Conservation (phyloP, 1,140 invertebrate genomes). For the Rhagoletis pomonella region DNA sequence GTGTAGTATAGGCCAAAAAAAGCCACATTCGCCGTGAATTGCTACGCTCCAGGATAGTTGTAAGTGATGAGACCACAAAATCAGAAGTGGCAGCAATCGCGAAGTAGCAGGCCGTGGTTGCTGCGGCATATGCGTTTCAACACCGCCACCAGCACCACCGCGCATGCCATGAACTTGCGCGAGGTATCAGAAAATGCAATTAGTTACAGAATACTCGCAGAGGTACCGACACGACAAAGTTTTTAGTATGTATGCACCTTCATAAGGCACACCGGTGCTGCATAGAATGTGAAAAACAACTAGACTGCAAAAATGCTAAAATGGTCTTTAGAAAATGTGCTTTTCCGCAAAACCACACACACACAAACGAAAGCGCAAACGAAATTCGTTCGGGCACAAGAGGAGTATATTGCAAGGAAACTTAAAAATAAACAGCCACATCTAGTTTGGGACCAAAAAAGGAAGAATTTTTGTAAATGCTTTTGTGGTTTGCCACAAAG, state of each 20-base stretch:
- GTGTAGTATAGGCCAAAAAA: background rate
- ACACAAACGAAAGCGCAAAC: too few species aligned
- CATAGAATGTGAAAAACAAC: too few species aligned
- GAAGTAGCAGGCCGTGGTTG: background rate
- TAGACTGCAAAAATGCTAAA: too few species aligned
- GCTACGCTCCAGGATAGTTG: background rate
- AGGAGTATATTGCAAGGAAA: too few species aligned
- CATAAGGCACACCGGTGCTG: too few species aligned
- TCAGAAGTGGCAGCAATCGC: background rate
- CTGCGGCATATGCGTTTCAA: conserved; percentile 1
- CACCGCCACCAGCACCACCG: background rate
- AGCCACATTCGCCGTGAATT: background rate
- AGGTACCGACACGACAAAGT: background rate
- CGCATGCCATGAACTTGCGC: background rate
- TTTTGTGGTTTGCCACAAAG: too few species aligned
- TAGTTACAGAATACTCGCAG: background rate
- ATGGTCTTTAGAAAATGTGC: background rate
- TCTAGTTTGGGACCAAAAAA: too few species aligned
- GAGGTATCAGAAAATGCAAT: conserved; percentile 6
- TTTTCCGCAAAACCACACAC: too few species aligned
- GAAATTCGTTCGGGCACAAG: too few species aligned
- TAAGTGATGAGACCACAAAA: conserved; percentile 40
- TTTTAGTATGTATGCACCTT: background rate
- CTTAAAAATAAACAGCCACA: too few species aligned
- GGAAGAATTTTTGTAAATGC: too few species aligned